Base-by-base conservation (phyloP, 2,888 invertebrate species). In the Epirrita christyi region DNA sequence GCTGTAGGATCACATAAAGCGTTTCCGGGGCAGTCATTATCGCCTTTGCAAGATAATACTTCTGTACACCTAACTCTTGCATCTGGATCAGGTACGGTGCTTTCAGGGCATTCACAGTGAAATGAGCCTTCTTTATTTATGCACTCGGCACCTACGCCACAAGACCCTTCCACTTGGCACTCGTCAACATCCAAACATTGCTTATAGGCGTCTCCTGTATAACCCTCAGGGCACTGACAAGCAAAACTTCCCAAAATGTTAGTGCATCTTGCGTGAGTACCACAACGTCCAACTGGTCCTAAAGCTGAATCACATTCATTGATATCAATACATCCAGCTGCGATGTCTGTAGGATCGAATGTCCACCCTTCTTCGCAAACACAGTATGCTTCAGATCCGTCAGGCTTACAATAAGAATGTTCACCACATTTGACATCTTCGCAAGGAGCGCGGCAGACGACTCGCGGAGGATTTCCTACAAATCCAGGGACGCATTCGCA, bases 321-420 rank as follows among this genome's bases (percentile, higher is more conserved):
- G 64, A 98, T 95, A 86, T 98, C 98, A 59, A 97, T 94, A 78
- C 98, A 98, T 57, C 98, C 98, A 42, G 97, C 97, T 6, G 96
- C 94, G 66, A 98, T 96, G 75, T 98, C 97, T 54, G 93, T 95
- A 0, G 98, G 98, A 85, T 98, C 96, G 78, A 96, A 98, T 0
- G 97, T 97, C 97, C 97, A 98, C 0, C 98, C 98, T 58, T 97
- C 96, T 79, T 98, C 97, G 78, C 98, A 98, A 45, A 98, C 96
- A 73, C 98, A 98, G 72, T 96, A 97, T 0, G 97, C 98, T 83
- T 98, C 97, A 58, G 94, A 94, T 32, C 97, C 97, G 71, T 97
- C 96, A 0, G 97, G 95, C 80, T 97, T 97, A 80, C 98, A 98
- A 78, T 94, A 97, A 1, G 98, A 96, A 80, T 98, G 97, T 7